These are phyloP conservation scores for Stictocephala bisonia DNA, from an alignment of 2,888 invertebrate genomes.

Conservation along the genomic window DNA sequence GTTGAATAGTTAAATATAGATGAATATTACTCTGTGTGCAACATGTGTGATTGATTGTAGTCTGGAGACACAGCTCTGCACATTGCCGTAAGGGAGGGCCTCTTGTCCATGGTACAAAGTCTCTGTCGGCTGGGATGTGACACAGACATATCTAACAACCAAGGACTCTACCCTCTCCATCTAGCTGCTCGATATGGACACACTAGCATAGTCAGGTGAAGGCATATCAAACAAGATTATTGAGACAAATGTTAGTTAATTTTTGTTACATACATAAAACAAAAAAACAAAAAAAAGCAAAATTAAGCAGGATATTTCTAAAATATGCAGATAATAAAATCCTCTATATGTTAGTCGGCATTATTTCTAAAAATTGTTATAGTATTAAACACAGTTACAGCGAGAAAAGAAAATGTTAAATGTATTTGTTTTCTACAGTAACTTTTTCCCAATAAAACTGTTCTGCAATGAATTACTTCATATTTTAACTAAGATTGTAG, in stretches of 20 bases:
- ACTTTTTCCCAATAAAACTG: too few species aligned
- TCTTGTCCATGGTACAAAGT: constrained; percentile 69
- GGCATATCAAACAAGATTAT: too few species aligned
- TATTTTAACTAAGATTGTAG: too few species aligned
- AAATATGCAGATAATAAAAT: neutral
- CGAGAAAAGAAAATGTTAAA: too few species aligned
- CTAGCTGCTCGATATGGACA: constrained; percentile 78
- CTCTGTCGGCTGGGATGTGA: constrained; percentile 69
- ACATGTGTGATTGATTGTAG: constrained; percentile 61
- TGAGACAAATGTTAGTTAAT: too few species aligned
- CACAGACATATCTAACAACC: constrained; percentile 73
- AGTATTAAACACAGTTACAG: too few species aligned
- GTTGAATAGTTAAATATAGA: too few species aligned
- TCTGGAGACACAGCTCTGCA: constrained; percentile 72
- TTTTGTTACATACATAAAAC: neutral
- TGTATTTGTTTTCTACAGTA: too few species aligned
- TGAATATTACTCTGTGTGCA: too few species aligned
- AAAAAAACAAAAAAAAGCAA: constrained; percentile 3
- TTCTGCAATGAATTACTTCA: too few species aligned
- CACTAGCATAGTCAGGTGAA: constrained; percentile 74
- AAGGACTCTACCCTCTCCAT: constrained; percentile 75
- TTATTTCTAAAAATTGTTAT: too few species aligned
- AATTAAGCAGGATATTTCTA: too few species aligned
- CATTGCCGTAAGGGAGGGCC: constrained; percentile 69
- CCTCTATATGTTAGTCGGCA: neutral